Percentiles rank a stretch among this genome's conserved stretches.
These are phyloP conservation scores for Drosophila cardini DNA, from an alignment of 1,140 invertebrate genomes.

Conservation along the genomic window DNA sequence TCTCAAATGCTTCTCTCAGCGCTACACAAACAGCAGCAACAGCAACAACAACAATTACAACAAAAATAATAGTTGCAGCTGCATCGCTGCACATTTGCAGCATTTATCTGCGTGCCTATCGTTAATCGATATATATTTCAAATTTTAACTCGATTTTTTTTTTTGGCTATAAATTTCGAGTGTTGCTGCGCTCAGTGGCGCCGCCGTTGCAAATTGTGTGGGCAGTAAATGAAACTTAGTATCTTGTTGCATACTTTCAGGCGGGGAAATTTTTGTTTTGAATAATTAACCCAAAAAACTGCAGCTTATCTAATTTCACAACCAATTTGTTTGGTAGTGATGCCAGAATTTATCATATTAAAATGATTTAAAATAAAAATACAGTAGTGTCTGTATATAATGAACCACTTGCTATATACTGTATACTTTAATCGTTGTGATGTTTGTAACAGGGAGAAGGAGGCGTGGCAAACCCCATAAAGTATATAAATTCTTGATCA, in stretches of 20 bases:
- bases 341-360: too few relatives aligned
- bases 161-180: not conserved
- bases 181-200: slow-evolving; percentile 24
- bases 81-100: slow-evolving; percentile 3
- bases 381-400: too few relatives aligned
- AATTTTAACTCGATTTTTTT: slow-evolving; percentile 6
- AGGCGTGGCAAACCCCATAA: too few relatives aligned
- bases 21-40: not conserved
- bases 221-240: not conserved
- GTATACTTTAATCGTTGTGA: too few relatives aligned
- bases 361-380: too few relatives aligned
- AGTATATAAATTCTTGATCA: too few relatives aligned
- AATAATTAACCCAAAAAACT: not conserved
- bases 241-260: slow-evolving; percentile 35
- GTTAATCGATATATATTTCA: slow-evolving; percentile 31
- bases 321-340: too few relatives aligned
- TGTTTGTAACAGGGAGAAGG: too few relatives aligned
- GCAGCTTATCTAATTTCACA: not conserved
- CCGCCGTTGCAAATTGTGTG: slow-evolving; percentile 24
- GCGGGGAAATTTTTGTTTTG: not conserved
- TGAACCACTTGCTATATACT: too few relatives aligned
- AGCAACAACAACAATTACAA: slow-evolving; percentile 5
- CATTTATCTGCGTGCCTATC: slow-evolving; percentile 20
- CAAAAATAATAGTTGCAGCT: not conserved
- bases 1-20: slow-evolving; percentile 46